Evolutionary conservation across 2,797 vertebrate species (phyloP).

Genomic region (Coreius guichenoti): DNA sequence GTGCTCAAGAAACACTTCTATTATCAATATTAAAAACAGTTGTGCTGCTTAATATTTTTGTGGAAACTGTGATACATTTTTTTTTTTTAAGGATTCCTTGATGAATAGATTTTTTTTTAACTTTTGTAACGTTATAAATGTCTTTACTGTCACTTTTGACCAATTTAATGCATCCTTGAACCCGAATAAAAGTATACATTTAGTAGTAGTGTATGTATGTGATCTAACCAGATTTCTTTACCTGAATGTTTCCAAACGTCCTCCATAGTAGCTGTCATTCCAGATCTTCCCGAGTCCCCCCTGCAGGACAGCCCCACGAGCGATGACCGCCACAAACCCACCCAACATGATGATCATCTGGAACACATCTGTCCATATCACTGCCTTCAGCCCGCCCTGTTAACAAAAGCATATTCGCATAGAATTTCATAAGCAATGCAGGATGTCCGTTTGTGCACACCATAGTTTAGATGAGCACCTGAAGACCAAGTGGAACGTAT

Average conservation of each 20-base stretch:
- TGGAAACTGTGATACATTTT: no score
- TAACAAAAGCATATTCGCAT: constrained; percentile 15
- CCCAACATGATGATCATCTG: constrained; percentile 84
- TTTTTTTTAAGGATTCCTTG: not conserved
- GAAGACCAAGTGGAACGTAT: not conserved
- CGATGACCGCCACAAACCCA: constrained; percentile 82
- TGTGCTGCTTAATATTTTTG: constrained; percentile 1
- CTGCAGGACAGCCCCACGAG: constrained; percentile 75
- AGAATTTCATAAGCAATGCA: not conserved
- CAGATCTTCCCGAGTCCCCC: constrained; percentile 77
- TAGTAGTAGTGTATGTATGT: not conserved
- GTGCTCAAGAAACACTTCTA: not conserved
- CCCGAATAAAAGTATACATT: not conserved
- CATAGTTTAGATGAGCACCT: not conserved
- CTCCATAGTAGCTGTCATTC: constrained; percentile 75
- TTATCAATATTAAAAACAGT: not conserved
- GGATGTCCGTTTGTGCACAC: not conserved
- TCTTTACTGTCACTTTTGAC: not conserved
- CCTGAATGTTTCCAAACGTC: constrained; percentile 77
- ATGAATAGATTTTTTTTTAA: not conserved
- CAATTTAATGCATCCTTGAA: no score
- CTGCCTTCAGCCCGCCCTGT: constrained; percentile 85
- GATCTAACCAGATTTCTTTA: constrained; percentile 54
- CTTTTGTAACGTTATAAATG: not conserved
- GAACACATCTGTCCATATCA: constrained; percentile 87